Evolutionary conservation across 2,888 invertebrate species (phyloP).

Genomic region (Tetragnatha montana): DNA sequence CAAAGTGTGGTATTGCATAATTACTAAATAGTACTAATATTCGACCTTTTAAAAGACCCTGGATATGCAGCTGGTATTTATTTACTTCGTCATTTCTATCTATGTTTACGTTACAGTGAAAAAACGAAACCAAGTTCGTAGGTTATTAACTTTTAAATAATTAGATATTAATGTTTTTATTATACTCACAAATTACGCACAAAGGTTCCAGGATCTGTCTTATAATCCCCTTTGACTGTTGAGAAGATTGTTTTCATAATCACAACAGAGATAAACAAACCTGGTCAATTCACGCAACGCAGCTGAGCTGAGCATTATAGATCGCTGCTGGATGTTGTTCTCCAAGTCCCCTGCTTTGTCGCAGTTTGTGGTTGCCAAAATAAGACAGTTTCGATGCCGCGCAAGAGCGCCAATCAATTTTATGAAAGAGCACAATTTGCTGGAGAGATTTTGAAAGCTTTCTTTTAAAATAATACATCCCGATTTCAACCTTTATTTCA

Average conservation of each 20-base stretch:
- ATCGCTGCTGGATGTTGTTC: conserved; percentile 3
- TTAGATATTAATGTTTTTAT: neutral
- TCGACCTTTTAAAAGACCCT: too few species aligned
- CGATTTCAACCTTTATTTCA: too few species aligned
- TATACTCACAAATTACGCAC: too few species aligned
- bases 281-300: neutral
- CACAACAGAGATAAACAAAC: neutral
- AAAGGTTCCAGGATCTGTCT: neutral
- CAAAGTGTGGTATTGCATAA: too few species aligned
- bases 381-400: conserved; percentile 14
- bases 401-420: conserved; percentile 18
- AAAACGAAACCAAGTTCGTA: conserved; percentile 35
- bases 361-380: conserved; percentile 47
- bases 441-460: too few species aligned
- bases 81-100: conserved; percentile 14
- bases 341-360: conserved; percentile 45
- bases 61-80: neutral
- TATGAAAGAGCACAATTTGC: too few species aligned
- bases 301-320: neutral
- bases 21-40: too few species aligned
- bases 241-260: neutral
- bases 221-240: neutral
- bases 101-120: conserved; percentile 56
- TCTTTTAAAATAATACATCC: too few species aligned
- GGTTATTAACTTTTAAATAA: neutral